phyloP scores from a whole-genome alignment of 2,888 invertebrate genomes.

The Agonopterix subpropinquella region DNA sequence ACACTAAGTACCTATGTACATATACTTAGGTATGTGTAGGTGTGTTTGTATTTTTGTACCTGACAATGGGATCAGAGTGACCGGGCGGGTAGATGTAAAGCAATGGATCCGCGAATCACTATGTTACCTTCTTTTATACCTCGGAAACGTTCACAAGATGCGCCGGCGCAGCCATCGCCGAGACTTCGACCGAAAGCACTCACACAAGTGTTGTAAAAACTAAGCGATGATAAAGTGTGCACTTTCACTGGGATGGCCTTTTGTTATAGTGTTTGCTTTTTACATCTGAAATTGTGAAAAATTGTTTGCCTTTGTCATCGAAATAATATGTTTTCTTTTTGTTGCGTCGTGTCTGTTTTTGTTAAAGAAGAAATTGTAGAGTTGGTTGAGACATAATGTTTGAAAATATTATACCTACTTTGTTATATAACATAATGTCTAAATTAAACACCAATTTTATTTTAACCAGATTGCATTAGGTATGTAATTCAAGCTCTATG shows the following conservation, averaged over 20 bases:
- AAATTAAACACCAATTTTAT: too few relatives aligned
- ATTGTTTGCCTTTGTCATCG: too few relatives aligned
- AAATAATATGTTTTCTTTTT: too few relatives aligned
- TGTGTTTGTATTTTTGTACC: constrained; percentile 2
- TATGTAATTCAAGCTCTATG: too few relatives aligned
- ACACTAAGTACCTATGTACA: constrained; percentile 18
- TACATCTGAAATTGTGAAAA: background rate
- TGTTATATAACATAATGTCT: too few relatives aligned
- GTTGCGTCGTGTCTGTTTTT: too few relatives aligned
- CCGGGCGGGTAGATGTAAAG: constrained; percentile 46
- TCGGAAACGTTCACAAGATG: constrained; percentile 69
- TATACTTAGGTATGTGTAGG: background rate
- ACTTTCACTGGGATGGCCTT: constrained; percentile 29
- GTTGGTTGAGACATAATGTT: too few relatives aligned
- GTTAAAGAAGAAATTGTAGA: too few relatives aligned
- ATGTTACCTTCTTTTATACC: constrained; percentile 70
- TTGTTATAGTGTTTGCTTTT: constrained; percentile 17
- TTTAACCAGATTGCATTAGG: too few relatives aligned
- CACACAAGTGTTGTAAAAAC: constrained; percentile 24
- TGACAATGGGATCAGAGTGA: constrained; percentile 25
- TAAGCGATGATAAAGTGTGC: constrained; percentile 41
- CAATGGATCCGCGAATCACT: constrained; percentile 62
- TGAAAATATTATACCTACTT: too few relatives aligned
- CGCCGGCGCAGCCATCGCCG: constrained; percentile 31
- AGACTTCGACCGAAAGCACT: constrained; percentile 56